phyloP scores from a whole-genome alignment of 2,888 invertebrate species.

The Ditula angustiorana region DNA sequence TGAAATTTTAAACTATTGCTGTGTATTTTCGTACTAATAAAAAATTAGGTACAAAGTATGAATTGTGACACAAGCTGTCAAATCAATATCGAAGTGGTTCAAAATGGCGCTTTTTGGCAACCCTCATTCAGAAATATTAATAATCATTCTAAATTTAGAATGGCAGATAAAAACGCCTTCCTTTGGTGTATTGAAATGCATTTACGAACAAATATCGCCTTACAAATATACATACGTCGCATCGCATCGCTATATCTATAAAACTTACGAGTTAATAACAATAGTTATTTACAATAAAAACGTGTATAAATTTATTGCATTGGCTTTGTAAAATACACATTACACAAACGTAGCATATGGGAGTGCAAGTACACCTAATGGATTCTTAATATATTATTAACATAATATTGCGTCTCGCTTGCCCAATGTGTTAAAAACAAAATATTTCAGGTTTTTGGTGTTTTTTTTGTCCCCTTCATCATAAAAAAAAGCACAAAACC shows the following conservation, averaged over 20 bases:
- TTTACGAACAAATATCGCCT: conserved; percentile 14
- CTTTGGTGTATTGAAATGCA: conserved; percentile 17
- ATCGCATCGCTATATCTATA: conserved; percentile 19
- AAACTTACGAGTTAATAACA: conserved; percentile 27
- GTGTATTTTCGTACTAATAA: too few species aligned
- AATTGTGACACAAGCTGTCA: too few species aligned
- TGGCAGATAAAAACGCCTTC: too few species aligned
- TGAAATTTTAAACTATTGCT: too few species aligned
- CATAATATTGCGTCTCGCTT: not conserved
- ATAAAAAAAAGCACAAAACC: too few species aligned
- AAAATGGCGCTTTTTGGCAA: too few species aligned
- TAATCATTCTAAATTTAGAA: too few species aligned
- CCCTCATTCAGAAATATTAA: too few species aligned
- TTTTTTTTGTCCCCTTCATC: not conserved
- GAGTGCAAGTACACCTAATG: not conserved
- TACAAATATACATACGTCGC: conserved; percentile 19
- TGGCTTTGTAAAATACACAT: conserved; percentile 3
- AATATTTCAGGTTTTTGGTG: not conserved
- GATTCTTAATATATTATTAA: not conserved
- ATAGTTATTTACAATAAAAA: conserved; percentile 32
- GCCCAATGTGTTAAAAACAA: not conserved
- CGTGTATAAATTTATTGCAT: not conserved
- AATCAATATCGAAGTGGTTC: too few species aligned
- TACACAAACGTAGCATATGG: not conserved
- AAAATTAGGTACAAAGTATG: too few species aligned